Conservation (phyloP, 2,888 invertebrate species). For the Rhorus exstirpatorius region DNA sequence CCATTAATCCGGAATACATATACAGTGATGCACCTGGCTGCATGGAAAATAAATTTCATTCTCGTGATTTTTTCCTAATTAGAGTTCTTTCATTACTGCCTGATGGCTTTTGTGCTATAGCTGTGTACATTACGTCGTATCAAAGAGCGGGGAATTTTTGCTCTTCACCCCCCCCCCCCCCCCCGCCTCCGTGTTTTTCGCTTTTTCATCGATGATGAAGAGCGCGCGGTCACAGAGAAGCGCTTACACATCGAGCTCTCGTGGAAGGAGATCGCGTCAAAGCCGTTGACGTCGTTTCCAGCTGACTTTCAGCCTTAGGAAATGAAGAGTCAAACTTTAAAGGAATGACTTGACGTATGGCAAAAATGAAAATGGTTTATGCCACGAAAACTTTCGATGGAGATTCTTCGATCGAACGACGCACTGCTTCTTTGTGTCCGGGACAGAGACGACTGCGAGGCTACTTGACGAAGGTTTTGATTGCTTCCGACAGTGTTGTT, state of each 20-base stretch:
- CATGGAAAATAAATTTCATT: slow-evolving; percentile 43
- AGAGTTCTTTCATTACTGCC: slow-evolving; percentile 33
- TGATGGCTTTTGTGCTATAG: slow-evolving; percentile 29
- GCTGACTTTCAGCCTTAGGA: neutral
- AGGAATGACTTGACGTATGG: no score
- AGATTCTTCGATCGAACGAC: no score
- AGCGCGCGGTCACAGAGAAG: no score
- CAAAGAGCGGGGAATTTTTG: slow-evolving; percentile 1
- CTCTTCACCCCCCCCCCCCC: neutral
- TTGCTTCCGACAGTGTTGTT: no score
- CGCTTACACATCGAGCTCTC: neutral
- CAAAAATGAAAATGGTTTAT: no score
- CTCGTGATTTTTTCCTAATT: slow-evolving; percentile 55
- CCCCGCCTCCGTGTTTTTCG: neutral
- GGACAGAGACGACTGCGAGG: no score
- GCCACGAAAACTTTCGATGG: no score
- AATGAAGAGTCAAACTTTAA: no score
- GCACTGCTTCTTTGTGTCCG: no score
- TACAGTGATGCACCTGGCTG: neutral
- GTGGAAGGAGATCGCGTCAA: slow-evolving; percentile 17
- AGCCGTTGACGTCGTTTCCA: slow-evolving; percentile 28
- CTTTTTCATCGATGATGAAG: neutral
- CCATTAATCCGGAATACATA: slow-evolving; percentile 24
- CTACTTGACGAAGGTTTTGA: no score
- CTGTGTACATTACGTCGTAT: neutral